These are phyloP conservation scores for Sciaenops ocellatus DNA, from an alignment of 2,797 vertebrate genomes.

Conservation along the genomic window DNA sequence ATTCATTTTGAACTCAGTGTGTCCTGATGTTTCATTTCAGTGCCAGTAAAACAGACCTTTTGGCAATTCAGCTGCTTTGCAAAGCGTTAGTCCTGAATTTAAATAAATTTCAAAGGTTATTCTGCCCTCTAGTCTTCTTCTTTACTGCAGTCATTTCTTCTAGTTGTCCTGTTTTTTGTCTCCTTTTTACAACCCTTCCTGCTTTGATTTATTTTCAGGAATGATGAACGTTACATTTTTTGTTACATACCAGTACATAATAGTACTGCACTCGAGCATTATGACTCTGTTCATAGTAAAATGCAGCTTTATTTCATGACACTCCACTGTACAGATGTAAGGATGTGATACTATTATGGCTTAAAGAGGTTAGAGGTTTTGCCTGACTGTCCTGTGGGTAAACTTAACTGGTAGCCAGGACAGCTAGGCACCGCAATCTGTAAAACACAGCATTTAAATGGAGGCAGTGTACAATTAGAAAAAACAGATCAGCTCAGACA, in stretches of 20 bases:
- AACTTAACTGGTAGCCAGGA: no score
- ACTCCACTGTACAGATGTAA: no score
- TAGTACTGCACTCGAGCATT: neutral
- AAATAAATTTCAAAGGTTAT: slow-evolving; percentile 41
- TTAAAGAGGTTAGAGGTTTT: no score
- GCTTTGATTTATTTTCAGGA: no score
- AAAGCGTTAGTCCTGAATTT: slow-evolving; percentile 26
- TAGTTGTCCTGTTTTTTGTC: neutral
- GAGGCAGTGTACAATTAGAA: neutral
- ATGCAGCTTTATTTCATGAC: neutral
- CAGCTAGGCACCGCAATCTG: no score
- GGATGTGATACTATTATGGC: no score
- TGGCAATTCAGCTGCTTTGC: slow-evolving; percentile 30
- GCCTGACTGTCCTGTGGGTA: no score
- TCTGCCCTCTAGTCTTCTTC: slow-evolving; percentile 12
- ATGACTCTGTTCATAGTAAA: neutral
- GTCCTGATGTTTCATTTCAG: slow-evolving; percentile 27
- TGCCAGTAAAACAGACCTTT: slow-evolving; percentile 23
- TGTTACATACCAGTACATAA: neutral
- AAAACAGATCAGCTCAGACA: neutral
- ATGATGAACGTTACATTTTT: no score
- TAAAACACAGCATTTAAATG: neutral
- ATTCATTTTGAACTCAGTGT: slow-evolving; percentile 36
- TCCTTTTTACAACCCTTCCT: neutral
- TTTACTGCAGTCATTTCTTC: neutral